Conservation (phyloP, 2,797 vertebrate genomes). For the Buceros bicornis region DNA sequence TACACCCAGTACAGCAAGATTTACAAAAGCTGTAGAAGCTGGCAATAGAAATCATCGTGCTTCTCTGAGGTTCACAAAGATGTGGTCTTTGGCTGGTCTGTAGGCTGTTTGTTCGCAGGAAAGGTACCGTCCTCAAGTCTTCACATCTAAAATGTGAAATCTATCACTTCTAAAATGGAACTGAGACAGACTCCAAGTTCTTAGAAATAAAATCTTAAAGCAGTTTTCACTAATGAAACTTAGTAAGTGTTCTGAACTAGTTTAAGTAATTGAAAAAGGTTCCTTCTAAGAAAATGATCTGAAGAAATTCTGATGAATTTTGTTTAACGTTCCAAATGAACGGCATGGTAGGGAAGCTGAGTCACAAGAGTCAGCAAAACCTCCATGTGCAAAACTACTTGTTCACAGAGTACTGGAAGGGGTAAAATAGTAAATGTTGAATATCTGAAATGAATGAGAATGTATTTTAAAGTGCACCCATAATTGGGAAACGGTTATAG, state of each 20-base stretch:
- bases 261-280: background rate
- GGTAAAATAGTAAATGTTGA: background rate
- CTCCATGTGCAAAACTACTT: background rate
- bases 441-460: background rate
- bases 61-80: background rate
- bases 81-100: background rate
- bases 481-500: background rate
- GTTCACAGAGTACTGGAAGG: background rate
- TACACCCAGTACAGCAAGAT: background rate
- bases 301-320: background rate
- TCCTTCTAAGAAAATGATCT: background rate
- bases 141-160: background rate
- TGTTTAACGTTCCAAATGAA: background rate
- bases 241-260: background rate
- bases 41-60: background rate
- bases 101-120: background rate
- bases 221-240: background rate
- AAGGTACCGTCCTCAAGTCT: accelerated
- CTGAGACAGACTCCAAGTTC: background rate
- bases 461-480: background rate
- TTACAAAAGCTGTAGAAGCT: background rate
- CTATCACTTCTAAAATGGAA: background rate
- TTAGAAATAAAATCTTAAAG: background rate
- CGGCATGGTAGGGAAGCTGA: background rate
- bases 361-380: background rate